A percentile compares a stretch with the other conserved stretches of the same genome.
Evolutionary conservation across 1,140 invertebrate species (phyloP).

Genomic region (Drosophila sproati): DNA sequence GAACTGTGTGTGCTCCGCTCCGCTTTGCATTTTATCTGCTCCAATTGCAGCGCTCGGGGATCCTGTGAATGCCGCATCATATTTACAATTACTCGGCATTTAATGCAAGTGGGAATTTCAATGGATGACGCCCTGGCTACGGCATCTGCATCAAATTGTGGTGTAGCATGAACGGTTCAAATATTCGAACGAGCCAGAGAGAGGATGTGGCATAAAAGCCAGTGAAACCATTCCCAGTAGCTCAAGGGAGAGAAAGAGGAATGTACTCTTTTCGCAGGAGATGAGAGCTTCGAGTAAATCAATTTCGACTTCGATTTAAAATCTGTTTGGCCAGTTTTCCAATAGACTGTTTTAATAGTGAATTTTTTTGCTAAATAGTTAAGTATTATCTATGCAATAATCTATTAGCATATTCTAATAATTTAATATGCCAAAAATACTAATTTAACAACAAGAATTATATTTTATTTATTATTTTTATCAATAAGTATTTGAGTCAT

Average conservation of each 20-base stretch:
- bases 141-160: conserved; percentile 7
- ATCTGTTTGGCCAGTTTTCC: no score
- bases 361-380: no score
- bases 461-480: no score
- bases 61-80: conserved; percentile 48
- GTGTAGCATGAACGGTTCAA: conserved; percentile 32
- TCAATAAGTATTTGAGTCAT: no score
- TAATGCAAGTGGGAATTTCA: conserved; percentile 81
- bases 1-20: conserved; percentile 49
- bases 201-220: conserved; percentile 42
- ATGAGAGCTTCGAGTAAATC: neutral
- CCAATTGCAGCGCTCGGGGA: conserved; percentile 60
- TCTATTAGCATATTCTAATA: no score
- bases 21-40: conserved; percentile 76
- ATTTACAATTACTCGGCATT: conserved; percentile 79
- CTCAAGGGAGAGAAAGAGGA: neutral
- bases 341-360: no score
- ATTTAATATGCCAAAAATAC: no score
- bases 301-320: no score
- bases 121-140: conserved; percentile 33
- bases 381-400: no score
- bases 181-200: conserved; percentile 60
- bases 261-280: neutral
- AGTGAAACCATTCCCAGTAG: conserved; percentile 16
- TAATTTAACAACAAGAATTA: no score